phyloP scores from a whole-genome alignment of 2,888 invertebrate species.

The Troides oblongomaculatus region DNA sequence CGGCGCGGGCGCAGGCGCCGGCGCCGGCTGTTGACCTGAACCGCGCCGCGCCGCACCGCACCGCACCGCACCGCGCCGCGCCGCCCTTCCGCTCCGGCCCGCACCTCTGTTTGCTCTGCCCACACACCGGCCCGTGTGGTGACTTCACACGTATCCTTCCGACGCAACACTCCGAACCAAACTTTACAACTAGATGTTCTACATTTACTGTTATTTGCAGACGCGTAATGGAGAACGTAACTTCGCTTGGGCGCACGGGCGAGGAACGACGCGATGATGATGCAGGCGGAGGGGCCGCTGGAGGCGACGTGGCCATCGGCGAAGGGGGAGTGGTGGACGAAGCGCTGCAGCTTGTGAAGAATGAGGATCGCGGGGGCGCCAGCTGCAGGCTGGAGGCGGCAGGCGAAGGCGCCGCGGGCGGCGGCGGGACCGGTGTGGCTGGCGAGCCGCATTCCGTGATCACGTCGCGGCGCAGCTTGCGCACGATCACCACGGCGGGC shows the following conservation, averaged over 20 bases:
- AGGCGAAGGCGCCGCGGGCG: slow-evolving; percentile 32
- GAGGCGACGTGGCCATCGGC: too few relatives aligned
- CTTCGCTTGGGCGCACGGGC: slow-evolving; percentile 43
- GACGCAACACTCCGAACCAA: slow-evolving; percentile 26
- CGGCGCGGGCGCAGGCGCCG: slow-evolving; percentile 34
- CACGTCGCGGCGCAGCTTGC: slow-evolving; percentile 76
- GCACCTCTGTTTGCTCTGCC: slow-evolving; percentile 38
- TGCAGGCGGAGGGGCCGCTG: slow-evolving; percentile 1
- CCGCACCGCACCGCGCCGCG: slow-evolving; percentile 40
- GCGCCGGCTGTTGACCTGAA: slow-evolving; percentile 44
- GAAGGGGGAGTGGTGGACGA: slow-evolving; percentile 37
- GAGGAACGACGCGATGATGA: slow-evolving; percentile 34
- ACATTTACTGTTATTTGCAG: slow-evolving; percentile 26
- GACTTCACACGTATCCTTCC: slow-evolving; percentile 34
- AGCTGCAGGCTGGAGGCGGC: neutral
- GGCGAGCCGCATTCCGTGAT: slow-evolving; percentile 75
- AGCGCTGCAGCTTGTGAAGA: slow-evolving; percentile 71
- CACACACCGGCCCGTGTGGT: slow-evolving; percentile 33
- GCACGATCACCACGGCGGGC: slow-evolving; percentile 82
- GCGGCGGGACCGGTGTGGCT: slow-evolving; percentile 36
- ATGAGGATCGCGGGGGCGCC: slow-evolving; percentile 46
- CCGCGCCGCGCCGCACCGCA: slow-evolving; percentile 54
- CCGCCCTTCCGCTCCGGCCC: slow-evolving; percentile 57
- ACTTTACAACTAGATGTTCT: neutral
- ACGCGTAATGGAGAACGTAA: slow-evolving; percentile 52